Base-by-base conservation (phyloP, 2,888 invertebrate genomes). In the Siphlonurus alternatus region DNA sequence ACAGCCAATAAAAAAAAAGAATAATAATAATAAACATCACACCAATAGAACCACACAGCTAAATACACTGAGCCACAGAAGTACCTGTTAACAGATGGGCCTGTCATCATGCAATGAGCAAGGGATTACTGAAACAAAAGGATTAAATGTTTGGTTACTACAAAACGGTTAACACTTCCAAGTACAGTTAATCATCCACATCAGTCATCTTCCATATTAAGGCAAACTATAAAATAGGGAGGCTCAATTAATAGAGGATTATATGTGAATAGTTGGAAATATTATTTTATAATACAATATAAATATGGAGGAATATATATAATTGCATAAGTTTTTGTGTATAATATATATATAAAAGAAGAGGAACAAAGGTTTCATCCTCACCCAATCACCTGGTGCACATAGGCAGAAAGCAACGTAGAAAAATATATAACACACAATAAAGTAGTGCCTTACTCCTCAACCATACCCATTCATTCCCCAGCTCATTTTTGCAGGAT, bases 71-170 rank as follows among this genome's bases (percentile, higher is more conserved):
- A 69, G 67, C 68, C 66, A 67, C 65, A 66, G 66, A 66, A 67
- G 67, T 69, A 69, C 69, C 69, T 69, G 68, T 69, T 68, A 68
- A 69, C 67, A 71, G 71, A 70, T 69, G 71, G 69, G 69, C 69
- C 71, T 70, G 70, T 70, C 70, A 70, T 71, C 71, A 71, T 71
- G 71, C 71, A 71, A 71, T 70, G 70, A 70, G 69, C 68, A 64
- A 65, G 67, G 69, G 67, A 68, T 67, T 69, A 71, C 71, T 71
- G 71, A 71, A 71, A 71, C 71, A 71, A 71, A 71, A 71, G 66
- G 69, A 71, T 70, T 69, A 66, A 69, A 38, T 38, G 62, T 66
- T 67, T 67, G 65, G 68, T 68, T 69, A 69, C 69, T 68, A 68
- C 65, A 68, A 59, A 59, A 65, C 61, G 25, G 61, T 63, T 38